A percentile compares a stretch with the other conserved stretches of the same genome.
phyloP scores from a whole-genome alignment of 2,888 invertebrate genomes.

The Morpho achilles region DNA sequence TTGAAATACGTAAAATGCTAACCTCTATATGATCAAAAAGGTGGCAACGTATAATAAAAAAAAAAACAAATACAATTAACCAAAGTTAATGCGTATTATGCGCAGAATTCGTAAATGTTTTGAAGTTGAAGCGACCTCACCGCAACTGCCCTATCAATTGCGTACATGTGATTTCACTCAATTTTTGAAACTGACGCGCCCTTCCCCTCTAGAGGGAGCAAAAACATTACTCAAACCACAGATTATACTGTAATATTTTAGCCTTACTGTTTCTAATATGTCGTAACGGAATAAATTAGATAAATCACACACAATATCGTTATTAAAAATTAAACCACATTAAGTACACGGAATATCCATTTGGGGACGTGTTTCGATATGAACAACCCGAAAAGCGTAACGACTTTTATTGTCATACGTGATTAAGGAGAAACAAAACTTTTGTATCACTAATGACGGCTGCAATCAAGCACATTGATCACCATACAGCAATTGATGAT shows the following conservation, averaged over 20 bases:
- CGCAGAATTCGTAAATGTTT: constrained; percentile 1
- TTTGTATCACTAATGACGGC: no score
- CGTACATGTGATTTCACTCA: constrained; percentile 75
- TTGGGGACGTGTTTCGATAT: neutral
- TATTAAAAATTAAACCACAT: constrained; percentile 19
- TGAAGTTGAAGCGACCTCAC: constrained; percentile 29
- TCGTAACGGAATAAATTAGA: constrained; percentile 21
- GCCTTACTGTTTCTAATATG: constrained; percentile 25
- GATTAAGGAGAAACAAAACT: no score
- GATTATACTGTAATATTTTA: constrained; percentile 44
- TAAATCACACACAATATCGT: constrained; percentile 13
- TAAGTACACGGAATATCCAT: constrained; percentile 11
- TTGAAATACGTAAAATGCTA: no score
- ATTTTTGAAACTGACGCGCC: constrained; percentile 77
- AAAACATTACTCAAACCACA: constrained; percentile 61
- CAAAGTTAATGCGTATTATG: neutral
- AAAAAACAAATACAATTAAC: constrained; percentile 4
- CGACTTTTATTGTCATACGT: neutral
- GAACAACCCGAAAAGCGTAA: neutral
- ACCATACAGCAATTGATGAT: no score
- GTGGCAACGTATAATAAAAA: no score
- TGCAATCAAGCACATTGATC: no score
- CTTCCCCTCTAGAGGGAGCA: constrained; percentile 46
- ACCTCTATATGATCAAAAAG: no score
- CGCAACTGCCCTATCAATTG: constrained; percentile 61